Conservation (phyloP, 2,888 invertebrate species). For the Nezara viridula region DNA sequence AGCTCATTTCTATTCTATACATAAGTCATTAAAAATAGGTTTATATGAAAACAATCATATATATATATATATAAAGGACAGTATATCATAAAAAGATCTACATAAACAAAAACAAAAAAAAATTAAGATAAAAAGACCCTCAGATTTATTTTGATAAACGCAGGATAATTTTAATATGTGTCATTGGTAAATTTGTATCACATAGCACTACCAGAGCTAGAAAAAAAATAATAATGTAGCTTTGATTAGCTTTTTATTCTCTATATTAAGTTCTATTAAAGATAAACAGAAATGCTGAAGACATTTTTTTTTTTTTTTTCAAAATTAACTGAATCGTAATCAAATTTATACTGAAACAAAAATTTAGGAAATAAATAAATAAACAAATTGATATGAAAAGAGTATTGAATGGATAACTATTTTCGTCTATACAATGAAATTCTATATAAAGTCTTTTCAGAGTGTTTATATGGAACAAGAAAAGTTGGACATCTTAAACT, state of each 20-base stretch:
- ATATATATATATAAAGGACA: background rate
- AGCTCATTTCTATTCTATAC: constrained; percentile 5
- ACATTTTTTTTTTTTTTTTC: no score
- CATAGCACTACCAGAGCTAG: background rate
- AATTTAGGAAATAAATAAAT: no score
- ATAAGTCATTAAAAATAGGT: background rate
- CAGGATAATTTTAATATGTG: background rate
- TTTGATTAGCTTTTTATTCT: background rate
- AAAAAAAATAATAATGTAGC: background rate
- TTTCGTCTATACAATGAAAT: no score
- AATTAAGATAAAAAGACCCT: background rate
- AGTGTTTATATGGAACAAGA: no score
- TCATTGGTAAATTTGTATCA: background rate
- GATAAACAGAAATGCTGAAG: no score
- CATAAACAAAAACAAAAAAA: background rate
- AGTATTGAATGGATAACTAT: no score
- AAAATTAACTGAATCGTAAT: no score
- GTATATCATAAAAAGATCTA: background rate
- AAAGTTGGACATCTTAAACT: no score
- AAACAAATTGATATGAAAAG: no score
- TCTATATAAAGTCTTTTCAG: no score
- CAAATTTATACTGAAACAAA: no score
- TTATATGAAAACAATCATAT: background rate
- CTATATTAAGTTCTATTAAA: background rate
- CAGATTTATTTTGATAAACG: background rate